Conservation (phyloP, 2,113 vertebrate species). For the Antechinus stuartii region DNA sequence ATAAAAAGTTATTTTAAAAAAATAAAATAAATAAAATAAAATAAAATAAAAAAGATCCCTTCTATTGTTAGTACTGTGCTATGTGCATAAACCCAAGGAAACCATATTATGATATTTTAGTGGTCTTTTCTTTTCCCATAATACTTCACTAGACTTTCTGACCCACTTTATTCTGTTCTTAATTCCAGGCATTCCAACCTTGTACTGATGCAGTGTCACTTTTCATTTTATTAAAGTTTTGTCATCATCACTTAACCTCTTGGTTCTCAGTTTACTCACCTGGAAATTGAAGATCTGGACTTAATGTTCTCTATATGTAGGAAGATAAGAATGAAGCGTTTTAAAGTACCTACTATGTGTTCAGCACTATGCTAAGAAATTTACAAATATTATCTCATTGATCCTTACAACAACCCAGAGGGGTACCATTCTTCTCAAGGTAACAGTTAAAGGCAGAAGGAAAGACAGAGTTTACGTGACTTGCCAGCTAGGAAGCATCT, state of each 20-base stretch:
- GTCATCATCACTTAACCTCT: background rate
- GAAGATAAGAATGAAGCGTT: background rate
- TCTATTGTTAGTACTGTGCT: background rate
- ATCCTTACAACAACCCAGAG: background rate
- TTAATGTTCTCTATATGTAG: background rate
- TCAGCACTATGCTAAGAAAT: background rate
- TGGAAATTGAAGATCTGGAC: background rate
- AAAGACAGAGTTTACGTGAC: background rate
- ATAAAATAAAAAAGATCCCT: background rate
- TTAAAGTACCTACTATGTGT: background rate
- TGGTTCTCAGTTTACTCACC: background rate
- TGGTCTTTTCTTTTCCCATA: background rate
- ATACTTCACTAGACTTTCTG: background rate
- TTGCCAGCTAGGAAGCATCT: background rate
- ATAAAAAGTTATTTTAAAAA: no score
- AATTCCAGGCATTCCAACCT: background rate
- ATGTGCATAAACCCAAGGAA: background rate
- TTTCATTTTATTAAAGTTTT: conserved; percentile 37
- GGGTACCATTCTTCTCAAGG: background rate
- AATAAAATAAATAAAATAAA: no score
- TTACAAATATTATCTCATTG: background rate
- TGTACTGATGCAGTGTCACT: conserved; percentile 27
- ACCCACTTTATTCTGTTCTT: background rate
- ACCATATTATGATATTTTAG: background rate
- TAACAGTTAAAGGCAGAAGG: background rate